These are phyloP conservation scores for Pachyrhynchus sulphureomaculatus DNA, from an alignment of 1,140 invertebrate genomes.

Conservation along the genomic window DNA sequence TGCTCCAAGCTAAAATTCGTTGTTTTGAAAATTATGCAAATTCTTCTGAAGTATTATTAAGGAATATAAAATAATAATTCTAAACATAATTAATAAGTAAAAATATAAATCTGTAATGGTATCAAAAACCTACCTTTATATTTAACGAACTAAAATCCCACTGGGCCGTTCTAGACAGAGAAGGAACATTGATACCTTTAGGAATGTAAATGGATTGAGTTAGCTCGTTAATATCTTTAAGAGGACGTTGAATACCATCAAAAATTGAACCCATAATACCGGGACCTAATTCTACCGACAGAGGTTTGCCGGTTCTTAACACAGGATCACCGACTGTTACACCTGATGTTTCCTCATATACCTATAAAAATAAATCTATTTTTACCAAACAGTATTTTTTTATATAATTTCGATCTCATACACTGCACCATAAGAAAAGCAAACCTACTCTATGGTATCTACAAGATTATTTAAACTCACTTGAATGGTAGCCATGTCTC, in stretches of 20 bases:
- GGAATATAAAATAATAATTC: too few species aligned
- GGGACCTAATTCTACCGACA: conserved; percentile 98
- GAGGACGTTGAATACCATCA: conserved; percentile 98
- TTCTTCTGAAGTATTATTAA: too few species aligned
- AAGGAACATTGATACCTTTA: conserved; percentile 94
- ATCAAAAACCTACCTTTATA: conserved; percentile 67
- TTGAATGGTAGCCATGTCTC: conserved; percentile 99
- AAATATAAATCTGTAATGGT: too few species aligned
- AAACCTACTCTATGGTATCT: too few species aligned
- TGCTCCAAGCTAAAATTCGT: conserved; percentile 70
- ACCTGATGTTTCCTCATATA: conserved; percentile 98
- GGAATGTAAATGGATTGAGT: conserved; percentile 98
- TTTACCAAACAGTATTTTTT: too few species aligned
- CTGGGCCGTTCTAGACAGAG: conserved; percentile 74
- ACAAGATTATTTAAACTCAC: conserved; percentile 51
- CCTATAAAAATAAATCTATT: conserved; percentile 21
- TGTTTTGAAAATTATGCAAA: too few species aligned
- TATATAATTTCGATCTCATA: too few species aligned
- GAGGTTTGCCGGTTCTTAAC: conserved; percentile 93
- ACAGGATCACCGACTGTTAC: conserved; percentile 99
- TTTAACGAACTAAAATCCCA: conserved; percentile 95
- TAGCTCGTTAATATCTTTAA: conserved; percentile 94
- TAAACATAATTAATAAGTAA: too few species aligned
- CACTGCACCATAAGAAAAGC: too few species aligned
- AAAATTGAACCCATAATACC: conserved; percentile 99